Base-by-base conservation (phyloP, 1,140 invertebrate genomes). In the Episyrphus balteatus region DNA sequence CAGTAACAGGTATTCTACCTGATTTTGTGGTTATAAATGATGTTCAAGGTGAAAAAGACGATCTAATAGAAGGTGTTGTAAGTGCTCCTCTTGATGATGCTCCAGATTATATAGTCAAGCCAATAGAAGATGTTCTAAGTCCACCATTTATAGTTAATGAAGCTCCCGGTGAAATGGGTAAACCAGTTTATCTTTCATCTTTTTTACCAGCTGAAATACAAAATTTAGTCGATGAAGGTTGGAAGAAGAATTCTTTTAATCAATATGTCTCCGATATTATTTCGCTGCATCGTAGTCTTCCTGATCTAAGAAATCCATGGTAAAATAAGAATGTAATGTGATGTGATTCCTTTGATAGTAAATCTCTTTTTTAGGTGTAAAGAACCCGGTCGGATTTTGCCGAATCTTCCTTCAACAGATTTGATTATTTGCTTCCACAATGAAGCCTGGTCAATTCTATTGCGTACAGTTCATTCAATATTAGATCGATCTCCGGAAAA, bases 201-300 rank as follows among this genome's bases (percentile, higher is more conserved):
- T 89, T 94, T 58, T 71, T 98, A 53, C 68, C 74, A 46, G 77
- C 78, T 1, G 90, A 92, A 48, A 82, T 90, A 50, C 87, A 91
- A 61, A 82, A 83, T 55, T 78, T 89, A 46, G 92, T 94, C 18
- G 88, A 96, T 51, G 83, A 92, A 51, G 95, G 96, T 13, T 99
- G 93, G 91, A 74, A 85, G 61, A 92, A 94, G 59, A 99, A 99
- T 71, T 95, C 94, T 6, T 98, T 98, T 70, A 99, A 99, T 78
- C 92, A 98, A 70, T 99, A 98, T 66, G 90, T 82, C 49, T 96
- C 92, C 65, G 95, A 99, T 73, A 76, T 96, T 69, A 97, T 99
- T 61, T 98, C 93, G n/a, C 79, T 99, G 34, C 87, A 93, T 61
- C 76, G 96, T 52, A 81, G 79, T 42, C 75, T 99, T 49, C 93